Percentiles rank a stretch among this genome's conserved stretches.
These are phyloP conservation scores for Caradrina kadenii DNA, from an alignment of 2,888 invertebrate species.

Conservation along the genomic window DNA sequence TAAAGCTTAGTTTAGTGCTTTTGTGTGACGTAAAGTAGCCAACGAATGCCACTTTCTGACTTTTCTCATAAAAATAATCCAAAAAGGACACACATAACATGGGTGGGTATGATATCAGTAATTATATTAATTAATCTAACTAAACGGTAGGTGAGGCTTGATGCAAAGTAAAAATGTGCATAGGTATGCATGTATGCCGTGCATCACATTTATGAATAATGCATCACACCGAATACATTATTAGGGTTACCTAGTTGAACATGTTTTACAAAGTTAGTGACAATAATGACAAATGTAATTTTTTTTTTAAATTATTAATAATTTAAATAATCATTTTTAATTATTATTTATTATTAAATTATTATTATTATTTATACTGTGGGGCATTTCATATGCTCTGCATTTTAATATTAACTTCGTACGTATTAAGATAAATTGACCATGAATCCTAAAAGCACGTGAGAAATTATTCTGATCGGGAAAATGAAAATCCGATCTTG, in stretches of 20 bases:
- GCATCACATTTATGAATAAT: slow-evolving; percentile 53
- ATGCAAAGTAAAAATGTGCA: slow-evolving; percentile 23
- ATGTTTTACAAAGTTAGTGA: slow-evolving; percentile 3
- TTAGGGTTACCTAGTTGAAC: slow-evolving; percentile 11
- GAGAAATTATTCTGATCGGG: too few relatives aligned
- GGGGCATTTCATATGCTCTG: not conserved
- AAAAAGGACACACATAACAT: not conserved
- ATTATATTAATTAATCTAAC: slow-evolving; percentile 32
- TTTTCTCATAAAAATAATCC: slow-evolving; percentile 1
- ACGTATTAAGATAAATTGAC: not conserved
- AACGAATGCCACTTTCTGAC: not conserved
- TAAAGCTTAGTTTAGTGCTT: slow-evolving; percentile 1
- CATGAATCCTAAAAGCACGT: not conserved
- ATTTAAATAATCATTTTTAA: too few relatives aligned
- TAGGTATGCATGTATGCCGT: slow-evolving; percentile 28
- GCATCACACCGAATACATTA: slow-evolving; percentile 26
- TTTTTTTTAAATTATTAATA: too few relatives aligned
- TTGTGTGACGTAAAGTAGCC: not conserved
- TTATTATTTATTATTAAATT: too few relatives aligned
- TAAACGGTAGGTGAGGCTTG: slow-evolving; percentile 24
- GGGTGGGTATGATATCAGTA: slow-evolving; percentile 18
- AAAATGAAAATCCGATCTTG: too few relatives aligned
- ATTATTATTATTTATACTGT: not conserved
- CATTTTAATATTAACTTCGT: not conserved
- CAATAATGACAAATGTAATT: not conserved